phyloP scores from a whole-genome alignment of 2,113 vertebrate species.

The Tichodroma muraria region DNA sequence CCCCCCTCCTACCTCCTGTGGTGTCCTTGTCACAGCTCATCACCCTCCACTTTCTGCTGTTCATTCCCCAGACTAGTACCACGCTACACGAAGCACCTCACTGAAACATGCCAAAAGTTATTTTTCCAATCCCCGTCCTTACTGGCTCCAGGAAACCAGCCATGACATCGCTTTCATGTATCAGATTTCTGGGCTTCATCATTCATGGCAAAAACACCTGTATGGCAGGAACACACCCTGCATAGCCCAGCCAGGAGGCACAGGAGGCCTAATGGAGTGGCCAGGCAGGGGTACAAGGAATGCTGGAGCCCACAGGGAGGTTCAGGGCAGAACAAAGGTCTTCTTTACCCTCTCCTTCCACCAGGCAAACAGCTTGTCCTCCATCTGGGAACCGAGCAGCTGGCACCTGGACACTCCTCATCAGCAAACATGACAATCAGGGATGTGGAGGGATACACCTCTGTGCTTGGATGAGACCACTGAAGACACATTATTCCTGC shows the following conservation, averaged over 20 bases:
- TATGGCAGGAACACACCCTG: not conserved
- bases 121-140: not conserved
- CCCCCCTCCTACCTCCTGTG: not conserved
- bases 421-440: rapidly evolving
- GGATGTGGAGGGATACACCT: not conserved
- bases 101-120: not conserved
- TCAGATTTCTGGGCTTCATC: not conserved
- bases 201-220: not conserved
- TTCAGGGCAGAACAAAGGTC: not conserved
- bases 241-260: not conserved
- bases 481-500: not conserved
- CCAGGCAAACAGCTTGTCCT: not conserved
- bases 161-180: not conserved
- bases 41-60: not conserved
- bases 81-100: not conserved
- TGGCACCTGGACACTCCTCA: not conserved
- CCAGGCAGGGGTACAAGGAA: not conserved
- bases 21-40: not conserved
- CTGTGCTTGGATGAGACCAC: not conserved
- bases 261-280: not conserved
- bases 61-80: not conserved
- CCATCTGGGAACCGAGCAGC: not conserved
- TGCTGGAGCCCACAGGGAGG: not conserved
- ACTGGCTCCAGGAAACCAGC: not conserved
- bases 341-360: not conserved